A percentile compares a stretch with the other conserved stretches of the same genome.
Evolutionary conservation across 2,888 invertebrate genomes (phyloP).

Genomic region (Diadegma fenestrale): DNA sequence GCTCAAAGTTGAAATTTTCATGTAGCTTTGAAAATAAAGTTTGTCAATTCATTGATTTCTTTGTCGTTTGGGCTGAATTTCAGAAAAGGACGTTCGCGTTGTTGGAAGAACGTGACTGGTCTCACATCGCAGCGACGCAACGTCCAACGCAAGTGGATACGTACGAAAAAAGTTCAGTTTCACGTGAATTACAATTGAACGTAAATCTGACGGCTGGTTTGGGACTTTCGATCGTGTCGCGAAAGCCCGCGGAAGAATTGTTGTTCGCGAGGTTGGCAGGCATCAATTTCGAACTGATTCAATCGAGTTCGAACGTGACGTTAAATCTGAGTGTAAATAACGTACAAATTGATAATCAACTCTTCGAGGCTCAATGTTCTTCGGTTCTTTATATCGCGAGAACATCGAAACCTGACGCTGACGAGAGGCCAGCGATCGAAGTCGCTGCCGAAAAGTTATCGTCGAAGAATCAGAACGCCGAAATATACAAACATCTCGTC

Average conservation of each 20-base stretch:
- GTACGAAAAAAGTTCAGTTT: conserved; percentile 73
- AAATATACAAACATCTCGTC: conserved; percentile 94
- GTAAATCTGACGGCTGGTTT: conserved; percentile 88
- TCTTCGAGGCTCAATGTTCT: conserved; percentile 94
- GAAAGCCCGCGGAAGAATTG: conserved; percentile 92
- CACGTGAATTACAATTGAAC: conserved; percentile 88
- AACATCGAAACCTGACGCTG: conserved; percentile 85
- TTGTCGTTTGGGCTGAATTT: conserved; percentile 14
- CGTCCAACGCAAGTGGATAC: conserved; percentile 82
- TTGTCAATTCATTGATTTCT: not conserved
- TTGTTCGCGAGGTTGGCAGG: conserved; percentile 90
- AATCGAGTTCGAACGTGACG: conserved; percentile 86
- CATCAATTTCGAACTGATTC: conserved; percentile 88
- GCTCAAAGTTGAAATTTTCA: no score
- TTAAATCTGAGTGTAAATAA: conserved; percentile 91
- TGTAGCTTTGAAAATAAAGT: no score
- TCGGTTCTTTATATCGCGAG: conserved; percentile 92
- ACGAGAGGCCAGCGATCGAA: conserved; percentile 91
- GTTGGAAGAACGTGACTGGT: conserved; percentile 86
- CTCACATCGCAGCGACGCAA: conserved; percentile 85
- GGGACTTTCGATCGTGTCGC: conserved; percentile 92
- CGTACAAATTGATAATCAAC: conserved; percentile 90
- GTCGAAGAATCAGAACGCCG: conserved; percentile 89
- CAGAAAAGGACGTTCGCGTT: conserved; percentile 85
- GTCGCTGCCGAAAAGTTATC: conserved; percentile 92